Conservation (phyloP, 1,140 invertebrate genomes). For the Platyura marginata region DNA sequence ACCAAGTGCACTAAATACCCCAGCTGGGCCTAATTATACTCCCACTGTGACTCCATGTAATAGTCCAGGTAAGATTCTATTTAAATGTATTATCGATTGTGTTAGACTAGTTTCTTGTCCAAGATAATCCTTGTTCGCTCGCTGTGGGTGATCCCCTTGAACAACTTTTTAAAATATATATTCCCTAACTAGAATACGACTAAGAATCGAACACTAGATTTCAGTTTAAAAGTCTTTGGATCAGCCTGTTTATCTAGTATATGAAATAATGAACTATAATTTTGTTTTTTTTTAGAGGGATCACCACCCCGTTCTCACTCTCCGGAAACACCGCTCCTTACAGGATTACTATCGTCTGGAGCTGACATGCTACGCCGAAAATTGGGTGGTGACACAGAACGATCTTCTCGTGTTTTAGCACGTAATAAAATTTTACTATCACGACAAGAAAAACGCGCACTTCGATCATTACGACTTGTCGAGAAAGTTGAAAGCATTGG, state of each 20-base stretch:
- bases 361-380: slow-evolving; percentile 56
- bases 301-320: slow-evolving; percentile 36
- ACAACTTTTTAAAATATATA: background rate
- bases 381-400: slow-evolving; percentile 29
- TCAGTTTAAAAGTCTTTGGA: too few species aligned
- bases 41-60: slow-evolving; percentile 72
- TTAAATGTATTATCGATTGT: background rate
- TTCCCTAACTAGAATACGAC: too few species aligned
- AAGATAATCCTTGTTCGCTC: too few species aligned
- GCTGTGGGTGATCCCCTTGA: background rate
- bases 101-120: too few species aligned
- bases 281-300: slow-evolving; percentile 10
- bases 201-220: too few species aligned
- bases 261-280: background rate
- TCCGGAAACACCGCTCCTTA: slow-evolving; percentile 32
- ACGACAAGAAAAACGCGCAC: slow-evolving; percentile 27
- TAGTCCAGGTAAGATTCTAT: slow-evolving; percentile 37
- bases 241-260: too few species aligned
- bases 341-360: slow-evolving; percentile 46
- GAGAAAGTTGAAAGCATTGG: slow-evolving; percentile 50
- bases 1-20: slow-evolving; percentile 43
- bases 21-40: slow-evolving; percentile 43
- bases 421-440: slow-evolving; percentile 25
- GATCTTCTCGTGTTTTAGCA: slow-evolving; percentile 27
- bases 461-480: slow-evolving; percentile 34